Base-by-base conservation (phyloP, 1,140 invertebrate genomes). In the Acromyrmex echinatior region DNA sequence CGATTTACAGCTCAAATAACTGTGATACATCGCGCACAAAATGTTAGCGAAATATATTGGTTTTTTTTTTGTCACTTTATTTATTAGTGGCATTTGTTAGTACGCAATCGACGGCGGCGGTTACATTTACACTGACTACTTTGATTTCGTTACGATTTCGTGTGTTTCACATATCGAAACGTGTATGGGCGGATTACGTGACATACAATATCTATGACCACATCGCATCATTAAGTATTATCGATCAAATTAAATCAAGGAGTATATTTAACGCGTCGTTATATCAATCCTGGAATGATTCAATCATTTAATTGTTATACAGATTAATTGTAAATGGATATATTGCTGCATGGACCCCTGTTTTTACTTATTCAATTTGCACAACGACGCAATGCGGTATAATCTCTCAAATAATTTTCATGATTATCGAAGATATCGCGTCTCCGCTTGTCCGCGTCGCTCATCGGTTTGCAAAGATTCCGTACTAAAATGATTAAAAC, bases 1-100 rank as follows among this genome's bases (percentile, higher is more conserved):
- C 70, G 70, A 76, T 74, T 84, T 63, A 63, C 56, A 82, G 10
- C 18, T 84, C 39, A 63, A 84, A 84, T 84, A 76, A 84, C 56
- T 35, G 70, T 76, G 28, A 84, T 76, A 71, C 31, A 84, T 74
- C 56, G 70, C 9, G 70, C 28, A 35, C 39, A 63, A 51, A 74
- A 35, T 63, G 66, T 53, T 45, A 45, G 58, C 25, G 66, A 56
- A 28, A 45, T 45, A 45, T 45, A 58, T 80, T 56, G 78, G 60
- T 2, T 49, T 62, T 73, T 49, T 73, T 60, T 60, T 49, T 16
- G 68, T n/a, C 35, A 62, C 39, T 82, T 73, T 76, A 84, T 84
- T 82, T 74, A 82, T 82, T 82, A 73, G 53, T 31, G 53, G 58
- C 53, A 49, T 82, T 84, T 35, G 53, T 74, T 62, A 28, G 65